Evolutionary conservation across 2,797 vertebrate genomes (phyloP), one percentile per base, ranked within the genome.

Genomic region (Sparus aurata): DNA sequence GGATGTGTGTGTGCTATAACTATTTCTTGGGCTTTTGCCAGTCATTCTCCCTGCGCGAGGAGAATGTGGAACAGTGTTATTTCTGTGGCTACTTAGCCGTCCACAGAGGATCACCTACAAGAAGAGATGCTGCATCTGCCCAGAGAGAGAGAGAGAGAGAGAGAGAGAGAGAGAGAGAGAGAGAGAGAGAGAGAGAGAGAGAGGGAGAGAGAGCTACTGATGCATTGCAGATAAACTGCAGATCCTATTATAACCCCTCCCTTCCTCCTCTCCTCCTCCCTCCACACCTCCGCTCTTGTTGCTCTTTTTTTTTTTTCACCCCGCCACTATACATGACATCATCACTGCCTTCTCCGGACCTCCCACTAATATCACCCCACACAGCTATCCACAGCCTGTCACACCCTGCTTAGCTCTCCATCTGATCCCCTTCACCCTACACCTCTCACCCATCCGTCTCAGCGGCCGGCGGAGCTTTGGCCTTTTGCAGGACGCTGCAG

Each of bases 191-290:
- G 69, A 76, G 80, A 61, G 61, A 68, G 80, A 86, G 80, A 80
- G 69, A 76, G 80, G 61, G 61, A 68, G 80, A 86, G 85, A 87
- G 91, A 93, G 93, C 87, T 92, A 93, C 91, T 96, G 95, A 96
- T 96, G 95, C 95, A 96, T 96, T 96, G 95, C 95, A 96, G 95
- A 96, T 96, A 96, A 96, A 96, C 95, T 96, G 95, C 94, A 95
- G 94, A 92, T 91, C 81, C 78, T 54, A 62, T 79, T 79, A 60
- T 61, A 89, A 92, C 91, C 90, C 93, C 92, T 93, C 95, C 95
- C 90, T 85, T 83, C 63, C 75, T 83, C 65, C 75, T 79, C 69
- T 59, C 62, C 50, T 80, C 47, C 75, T 73, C 59, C 65, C 46
- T 67, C 64, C 46, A 65, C 69, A 50, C 34, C 52, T 45, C 64